A percentile compares a stretch with the other conserved stretches of the same genome.
These are phyloP conservation scores for Gerris lacustris DNA, from an alignment of 2,888 invertebrate species.

Conservation along the genomic window DNA sequence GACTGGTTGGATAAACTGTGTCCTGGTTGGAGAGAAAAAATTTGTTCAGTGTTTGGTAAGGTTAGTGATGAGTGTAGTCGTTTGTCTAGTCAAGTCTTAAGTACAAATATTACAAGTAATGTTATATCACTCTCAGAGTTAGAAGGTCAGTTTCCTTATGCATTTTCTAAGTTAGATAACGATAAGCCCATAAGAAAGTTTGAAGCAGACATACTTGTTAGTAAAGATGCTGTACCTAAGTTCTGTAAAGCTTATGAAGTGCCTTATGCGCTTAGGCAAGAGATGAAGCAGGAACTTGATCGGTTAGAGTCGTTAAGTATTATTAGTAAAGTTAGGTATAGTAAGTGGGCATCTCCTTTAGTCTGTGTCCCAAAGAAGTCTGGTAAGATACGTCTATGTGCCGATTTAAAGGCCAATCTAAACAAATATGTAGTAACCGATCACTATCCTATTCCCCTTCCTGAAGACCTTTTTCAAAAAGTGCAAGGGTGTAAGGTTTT, in stretches of 20 bases:
- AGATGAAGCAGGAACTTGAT: conserved; percentile 8
- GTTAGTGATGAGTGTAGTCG: too few species aligned
- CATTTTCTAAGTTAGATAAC: conserved; percentile 5
- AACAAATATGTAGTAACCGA: conserved; percentile 30
- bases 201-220: conserved; percentile 17
- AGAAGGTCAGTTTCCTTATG: not conserved
- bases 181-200: conserved; percentile 15
- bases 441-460: conserved; percentile 32
- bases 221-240: conserved; percentile 19
- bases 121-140: not conserved
- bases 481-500: conserved; percentile 27
- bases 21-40: not conserved
- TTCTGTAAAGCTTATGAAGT: conserved; percentile 21
- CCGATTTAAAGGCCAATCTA: conserved; percentile 32
- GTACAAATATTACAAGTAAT: not conserved
- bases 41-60: not conserved
- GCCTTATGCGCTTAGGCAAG: conserved; percentile 15
- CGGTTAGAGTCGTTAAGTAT: conserved; percentile 12
- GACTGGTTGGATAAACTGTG: not conserved
- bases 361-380: conserved; percentile 32
- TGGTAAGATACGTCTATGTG: conserved; percentile 31
- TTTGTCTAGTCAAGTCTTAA: not conserved
- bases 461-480: conserved; percentile 32
- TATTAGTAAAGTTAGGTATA: conserved; percentile 9
- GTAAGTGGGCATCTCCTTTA: not conserved